Conservation (phyloP, 2,888 invertebrate genomes). For the Drosophila setosimentum region DNA sequence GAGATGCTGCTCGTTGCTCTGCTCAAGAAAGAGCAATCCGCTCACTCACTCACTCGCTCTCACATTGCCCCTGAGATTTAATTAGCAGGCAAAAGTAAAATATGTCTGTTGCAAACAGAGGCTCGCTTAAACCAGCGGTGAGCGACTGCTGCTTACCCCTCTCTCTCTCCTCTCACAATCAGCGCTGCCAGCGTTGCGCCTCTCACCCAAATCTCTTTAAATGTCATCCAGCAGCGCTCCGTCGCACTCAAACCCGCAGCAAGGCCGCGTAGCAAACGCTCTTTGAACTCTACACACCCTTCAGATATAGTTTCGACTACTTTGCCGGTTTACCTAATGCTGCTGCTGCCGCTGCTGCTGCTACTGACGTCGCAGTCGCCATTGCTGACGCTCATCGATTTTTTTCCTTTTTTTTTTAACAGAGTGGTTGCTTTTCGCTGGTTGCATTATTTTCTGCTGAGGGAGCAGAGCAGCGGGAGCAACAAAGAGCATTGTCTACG, state of each 20-base stretch:
- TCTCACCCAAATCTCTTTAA: conserved; percentile 72
- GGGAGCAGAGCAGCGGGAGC: conserved; percentile 79
- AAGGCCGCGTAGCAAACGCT: conserved; percentile 62
- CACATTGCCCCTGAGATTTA: conserved; percentile 50
- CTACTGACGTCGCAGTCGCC: conserved; percentile 47
- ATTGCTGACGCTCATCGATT: conserved; percentile 63
- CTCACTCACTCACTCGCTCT: conserved; percentile 49
- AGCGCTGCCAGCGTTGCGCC: conserved; percentile 31
- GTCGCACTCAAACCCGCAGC: conserved; percentile 55
- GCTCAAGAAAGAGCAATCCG: conserved; percentile 62
- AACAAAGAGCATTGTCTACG: conserved; percentile 73
- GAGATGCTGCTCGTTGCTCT: conserved; percentile 64
- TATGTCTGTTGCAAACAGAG: conserved; percentile 48
- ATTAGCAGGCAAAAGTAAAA: conserved; percentile 60
- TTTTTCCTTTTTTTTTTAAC: conserved; percentile 66
- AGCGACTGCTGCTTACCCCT: conserved; percentile 39
- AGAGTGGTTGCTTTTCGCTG: conserved; percentile 64
- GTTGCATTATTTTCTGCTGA: conserved; percentile 57
- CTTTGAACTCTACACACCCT: conserved; percentile 74
- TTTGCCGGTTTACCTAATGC: conserved; percentile 30
- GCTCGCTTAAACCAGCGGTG: conserved; percentile 55
- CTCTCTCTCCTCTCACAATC: conserved; percentile 30
- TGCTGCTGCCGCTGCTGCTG: conserved; percentile 12
- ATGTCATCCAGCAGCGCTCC: conserved; percentile 62
- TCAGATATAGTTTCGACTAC: conserved; percentile 9